Conservation (phyloP, 2,113 vertebrate genomes). For the Corythoichthys haematopterus region DNA sequence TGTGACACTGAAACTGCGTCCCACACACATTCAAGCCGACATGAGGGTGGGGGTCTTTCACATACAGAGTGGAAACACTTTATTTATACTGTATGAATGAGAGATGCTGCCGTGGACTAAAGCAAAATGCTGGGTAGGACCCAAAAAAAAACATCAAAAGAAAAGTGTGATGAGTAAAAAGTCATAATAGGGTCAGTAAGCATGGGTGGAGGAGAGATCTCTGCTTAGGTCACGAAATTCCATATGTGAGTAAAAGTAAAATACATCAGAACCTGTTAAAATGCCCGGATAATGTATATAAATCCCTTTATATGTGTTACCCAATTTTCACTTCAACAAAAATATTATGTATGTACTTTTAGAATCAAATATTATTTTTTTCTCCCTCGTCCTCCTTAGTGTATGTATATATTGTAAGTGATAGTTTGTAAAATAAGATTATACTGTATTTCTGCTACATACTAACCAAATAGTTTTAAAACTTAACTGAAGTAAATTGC, state of each 20-base stretch:
- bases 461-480: too few relatives aligned
- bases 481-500: too few relatives aligned
- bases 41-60: slow-evolving; percentile 60
- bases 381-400: too few relatives aligned
- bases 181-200: neutral
- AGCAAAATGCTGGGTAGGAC: slow-evolving; percentile 14
- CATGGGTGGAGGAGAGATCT: neutral
- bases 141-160: neutral
- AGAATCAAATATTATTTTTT: too few relatives aligned
- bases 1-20: slow-evolving; percentile 1
- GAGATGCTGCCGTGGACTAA: slow-evolving; percentile 11
- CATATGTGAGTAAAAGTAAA: neutral
- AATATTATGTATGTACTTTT: neutral
- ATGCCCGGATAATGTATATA: neutral
- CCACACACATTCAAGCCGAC: slow-evolving; percentile 31
- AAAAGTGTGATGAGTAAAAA: slow-evolving; percentile 16
- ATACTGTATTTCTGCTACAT: too few relatives aligned
- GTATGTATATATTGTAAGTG: too few relatives aligned
- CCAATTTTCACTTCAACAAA: neutral
- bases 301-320: neutral
- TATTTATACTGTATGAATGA: slow-evolving; percentile 15
- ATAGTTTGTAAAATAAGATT: too few relatives aligned
- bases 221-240: slow-evolving; percentile 15
- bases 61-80: slow-evolving; percentile 12
- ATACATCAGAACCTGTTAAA: neutral